phyloP scores from a whole-genome alignment of 2,113 vertebrate species.

The Rhombomys opimus region DNA sequence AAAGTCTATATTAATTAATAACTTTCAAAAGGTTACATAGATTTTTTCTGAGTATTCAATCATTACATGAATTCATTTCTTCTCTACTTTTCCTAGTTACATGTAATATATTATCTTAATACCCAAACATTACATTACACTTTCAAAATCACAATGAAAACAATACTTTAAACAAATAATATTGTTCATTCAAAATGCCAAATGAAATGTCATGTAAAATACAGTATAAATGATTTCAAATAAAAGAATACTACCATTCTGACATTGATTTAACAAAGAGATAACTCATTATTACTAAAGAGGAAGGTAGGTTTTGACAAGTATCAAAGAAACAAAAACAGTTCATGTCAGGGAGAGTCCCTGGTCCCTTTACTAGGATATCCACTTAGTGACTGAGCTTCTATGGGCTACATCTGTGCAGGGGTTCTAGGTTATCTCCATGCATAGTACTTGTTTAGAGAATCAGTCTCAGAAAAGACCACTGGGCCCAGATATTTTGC shows the following conservation, averaged over 20 bases:
- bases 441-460: too few relatives aligned
- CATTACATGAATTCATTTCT: background rate
- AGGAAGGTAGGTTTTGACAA: background rate
- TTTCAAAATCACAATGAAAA: slow-evolving; percentile 33
- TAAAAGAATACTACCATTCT: background rate
- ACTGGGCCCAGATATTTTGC: too few relatives aligned
- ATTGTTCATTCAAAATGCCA: slow-evolving; percentile 11
- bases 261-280: background rate
- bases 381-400: too few relatives aligned
- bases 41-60: slow-evolving; percentile 9
- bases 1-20: background rate
- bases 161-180: background rate
- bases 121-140: background rate
- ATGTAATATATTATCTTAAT: background rate
- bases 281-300: slow-evolving; percentile 26
- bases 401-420: too few relatives aligned
- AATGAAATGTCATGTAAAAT: background rate
- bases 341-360: too few relatives aligned
- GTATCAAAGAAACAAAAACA: background rate
- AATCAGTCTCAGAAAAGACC: too few relatives aligned
- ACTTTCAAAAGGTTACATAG: slow-evolving; percentile 22
- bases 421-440: too few relatives aligned
- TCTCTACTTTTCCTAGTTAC: background rate
- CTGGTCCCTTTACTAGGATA: too few relatives aligned
- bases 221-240: background rate